phyloP scores from a whole-genome alignment of 2,888 invertebrate genomes.

The Lithophane semibrunnea region DNA sequence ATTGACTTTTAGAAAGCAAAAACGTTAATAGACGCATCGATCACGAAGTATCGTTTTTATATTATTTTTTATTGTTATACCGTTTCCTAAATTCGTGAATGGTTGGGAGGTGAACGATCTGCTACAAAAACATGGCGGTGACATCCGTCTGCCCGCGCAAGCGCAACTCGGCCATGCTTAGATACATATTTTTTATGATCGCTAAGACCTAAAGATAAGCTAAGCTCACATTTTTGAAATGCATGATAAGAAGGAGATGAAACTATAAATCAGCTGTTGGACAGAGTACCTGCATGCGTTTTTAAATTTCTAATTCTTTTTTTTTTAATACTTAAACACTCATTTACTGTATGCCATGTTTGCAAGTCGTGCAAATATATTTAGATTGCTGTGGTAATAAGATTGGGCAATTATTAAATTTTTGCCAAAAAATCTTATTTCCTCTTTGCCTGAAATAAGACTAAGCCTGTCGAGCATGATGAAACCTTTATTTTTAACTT shows the following conservation, averaged over 20 bases:
- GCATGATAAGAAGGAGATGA: neutral
- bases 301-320: too few species aligned
- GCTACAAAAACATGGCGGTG: constrained; percentile 68
- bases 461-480: neutral
- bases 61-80: constrained; percentile 69
- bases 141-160: constrained; percentile 49
- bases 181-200: constrained; percentile 15
- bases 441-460: constrained; percentile 1
- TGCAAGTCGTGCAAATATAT: neutral
- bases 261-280: too few species aligned
- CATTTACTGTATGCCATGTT: neutral
- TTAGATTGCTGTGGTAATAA: neutral
- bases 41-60: constrained; percentile 71
- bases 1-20: constrained; percentile 72
- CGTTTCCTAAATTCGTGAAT: constrained; percentile 73
- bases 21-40: constrained; percentile 71
- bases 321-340: neutral
- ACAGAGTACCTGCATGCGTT: neutral
- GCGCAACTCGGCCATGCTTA: constrained; percentile 19
- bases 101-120: constrained; percentile 75
- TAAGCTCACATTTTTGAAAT: neutral
- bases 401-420: neutral
- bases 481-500: too few species aligned
- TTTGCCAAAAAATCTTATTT: neutral
- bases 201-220: constrained; percentile 2